Percentiles rank a stretch among this genome's conserved stretches.
These are phyloP conservation scores for Leptopilina boulardi DNA, from an alignment of 1,140 invertebrate species.

Conservation along the genomic window DNA sequence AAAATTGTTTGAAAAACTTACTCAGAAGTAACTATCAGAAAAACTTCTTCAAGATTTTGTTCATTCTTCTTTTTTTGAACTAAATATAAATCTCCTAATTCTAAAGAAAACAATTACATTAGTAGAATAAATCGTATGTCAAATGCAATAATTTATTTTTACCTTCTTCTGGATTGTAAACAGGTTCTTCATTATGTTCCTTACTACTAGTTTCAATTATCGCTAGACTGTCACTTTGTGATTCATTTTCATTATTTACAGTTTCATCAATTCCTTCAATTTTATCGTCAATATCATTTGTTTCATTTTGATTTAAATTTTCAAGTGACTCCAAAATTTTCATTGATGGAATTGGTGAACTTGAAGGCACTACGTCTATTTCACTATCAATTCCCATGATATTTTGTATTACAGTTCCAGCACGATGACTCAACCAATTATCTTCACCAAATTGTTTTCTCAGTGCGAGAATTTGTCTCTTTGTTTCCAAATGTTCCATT, in stretches of 20 bases:
- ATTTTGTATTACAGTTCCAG: slow-evolving; percentile 76
- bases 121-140: too few species aligned
- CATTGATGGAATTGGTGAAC: slow-evolving; percentile 34
- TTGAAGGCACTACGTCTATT: slow-evolving; percentile 4
- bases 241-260: slow-evolving; percentile 40
- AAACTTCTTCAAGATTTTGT: slow-evolving; percentile 68
- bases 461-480: slow-evolving; percentile 78
- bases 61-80: slow-evolving; percentile 65
- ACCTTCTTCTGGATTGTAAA: slow-evolving; percentile 67
- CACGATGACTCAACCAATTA: slow-evolving; percentile 79
- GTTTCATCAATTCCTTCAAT: slow-evolving; percentile 29
- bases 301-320: slow-evolving; percentile 16
- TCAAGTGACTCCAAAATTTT: slow-evolving; percentile 17
- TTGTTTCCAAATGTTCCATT: slow-evolving; percentile 78
- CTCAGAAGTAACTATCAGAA: slow-evolving; percentile 68
- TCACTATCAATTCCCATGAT: slow-evolving; percentile 71
- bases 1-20: slow-evolving; percentile 55
- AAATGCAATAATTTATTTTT: slow-evolving; percentile 36
- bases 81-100: slow-evolving; percentile 67
- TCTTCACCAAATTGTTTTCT: slow-evolving; percentile 78
- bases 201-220: slow-evolving; percentile 24
- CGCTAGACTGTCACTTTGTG: neutral
- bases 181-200: slow-evolving; percentile 39
- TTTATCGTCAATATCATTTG: neutral
- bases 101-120: slow-evolving; percentile 49